Base-by-base conservation (phyloP, 2,888 invertebrate genomes). In the Thysanoteuthis rhombus region DNA sequence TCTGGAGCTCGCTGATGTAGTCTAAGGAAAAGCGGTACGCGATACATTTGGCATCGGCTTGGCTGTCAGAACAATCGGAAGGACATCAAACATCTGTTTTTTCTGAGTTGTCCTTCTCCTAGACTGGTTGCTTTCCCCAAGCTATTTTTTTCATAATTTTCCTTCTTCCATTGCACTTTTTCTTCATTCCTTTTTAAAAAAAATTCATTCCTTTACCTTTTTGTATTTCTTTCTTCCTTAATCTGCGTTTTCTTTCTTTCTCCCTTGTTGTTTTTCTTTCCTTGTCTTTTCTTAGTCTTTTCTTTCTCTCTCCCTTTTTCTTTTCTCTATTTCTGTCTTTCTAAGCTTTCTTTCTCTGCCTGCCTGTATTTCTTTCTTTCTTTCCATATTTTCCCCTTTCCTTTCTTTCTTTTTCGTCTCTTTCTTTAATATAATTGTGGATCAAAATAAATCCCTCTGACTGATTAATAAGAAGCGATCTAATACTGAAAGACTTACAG, bases 231-330 rank as follows among this genome's bases (percentile, higher is more conserved):
- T 25, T 58, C 3, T 58, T 6, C 32, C 28, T 28, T 58, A 8
- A 1, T 8, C 16, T 0, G n/a, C 4, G 1, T 0, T 12, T n/a
- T n/a, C 12, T 75, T 8, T n/a, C 2, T 75, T 8, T 3, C 16
- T n/a, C 6, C n/a, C 12, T 3, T n/a, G 0, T 16, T n/a, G 6
- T n/a, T 8, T 10, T n/a, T 75, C 32, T 32, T 75, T 32, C 6
- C 16, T 12, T n/a, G n/a, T 19, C n/a, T 1, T 75, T n/a, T n/a
- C n/a, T 75, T 10, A 8, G n/a, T 12, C 19, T n/a, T n/a, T n/a
- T n/a, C 19, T n/a, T 19, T 75, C 10, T 10, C 1, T 32, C 10
- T n/a, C 6, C 16, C n/a, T n/a, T n/a, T 16, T 75, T 58, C 28
- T 58, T 58, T 10, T n/a, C 10, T n/a, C 16, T 6, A 10, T 75